Evolutionary conservation across 2,888 invertebrate species (phyloP).

Genomic region (Dynastes grantii): DNA sequence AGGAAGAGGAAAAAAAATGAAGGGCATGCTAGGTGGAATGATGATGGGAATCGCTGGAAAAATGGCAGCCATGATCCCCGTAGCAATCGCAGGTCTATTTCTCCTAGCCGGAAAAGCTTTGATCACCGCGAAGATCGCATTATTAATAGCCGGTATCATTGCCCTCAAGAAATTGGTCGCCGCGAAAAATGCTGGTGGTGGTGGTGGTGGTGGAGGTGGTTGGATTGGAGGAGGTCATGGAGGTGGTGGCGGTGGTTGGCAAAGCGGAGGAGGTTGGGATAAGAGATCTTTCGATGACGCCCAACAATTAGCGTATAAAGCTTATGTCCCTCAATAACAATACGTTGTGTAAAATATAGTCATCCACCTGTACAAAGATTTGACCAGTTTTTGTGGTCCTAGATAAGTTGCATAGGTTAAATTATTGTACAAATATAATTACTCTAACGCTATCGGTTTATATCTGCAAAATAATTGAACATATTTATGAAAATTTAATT

Average conservation of each 20-base stretch:
- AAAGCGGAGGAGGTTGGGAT: constrained; percentile 77
- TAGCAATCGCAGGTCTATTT: constrained; percentile 87
- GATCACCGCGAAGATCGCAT: constrained; percentile 84
- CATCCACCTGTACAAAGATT: constrained; percentile 52
- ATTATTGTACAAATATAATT: constrained; percentile 36
- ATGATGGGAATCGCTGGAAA: constrained; percentile 92
- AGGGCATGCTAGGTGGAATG: constrained; percentile 94
- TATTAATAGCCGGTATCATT: constrained; percentile 86
- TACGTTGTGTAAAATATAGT: constrained; percentile 30
- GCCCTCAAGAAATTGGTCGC: constrained; percentile 86
- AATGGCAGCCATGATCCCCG: constrained; percentile 85
- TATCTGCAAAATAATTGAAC: not conserved
- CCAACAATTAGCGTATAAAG: constrained; percentile 82
- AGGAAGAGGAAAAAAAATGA: constrained; percentile 87
- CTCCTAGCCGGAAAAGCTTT: constrained; percentile 89
- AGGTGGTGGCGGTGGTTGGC: constrained; percentile 70
- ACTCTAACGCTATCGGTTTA: not conserved
- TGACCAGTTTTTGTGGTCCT: constrained; percentile 59
- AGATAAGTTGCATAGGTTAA: constrained; percentile 40
- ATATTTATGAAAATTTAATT: constrained; percentile 47
- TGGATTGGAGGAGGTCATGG: constrained; percentile 68
- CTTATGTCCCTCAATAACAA: constrained; percentile 71
- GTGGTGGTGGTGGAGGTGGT: constrained; percentile 65
- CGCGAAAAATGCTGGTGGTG: constrained; percentile 75
- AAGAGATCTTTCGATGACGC: constrained; percentile 77